Evolutionary conservation across 2,113 vertebrate species (phyloP).

Genomic region (Plecturocebus donacophilus): DNA sequence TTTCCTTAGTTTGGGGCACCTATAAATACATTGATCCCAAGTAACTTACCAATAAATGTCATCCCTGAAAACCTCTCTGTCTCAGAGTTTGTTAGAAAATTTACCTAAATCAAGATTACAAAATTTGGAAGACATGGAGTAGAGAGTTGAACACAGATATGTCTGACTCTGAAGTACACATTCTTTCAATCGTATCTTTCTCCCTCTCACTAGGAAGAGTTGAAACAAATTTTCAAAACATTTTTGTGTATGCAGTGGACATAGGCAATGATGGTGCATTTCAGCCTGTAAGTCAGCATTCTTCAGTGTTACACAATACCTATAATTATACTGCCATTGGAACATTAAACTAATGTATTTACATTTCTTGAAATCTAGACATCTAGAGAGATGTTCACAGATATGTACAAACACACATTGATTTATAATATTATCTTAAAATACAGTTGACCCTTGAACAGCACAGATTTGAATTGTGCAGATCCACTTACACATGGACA

Average conservation of each 20-base stretch:
- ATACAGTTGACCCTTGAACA: not conserved
- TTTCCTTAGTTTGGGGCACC: not conserved
- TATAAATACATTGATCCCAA: not conserved
- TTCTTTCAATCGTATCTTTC: not conserved
- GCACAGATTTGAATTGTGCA: not conserved
- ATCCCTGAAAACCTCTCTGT: not conserved
- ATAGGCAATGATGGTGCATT: not conserved
- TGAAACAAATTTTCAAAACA: slow-evolving; percentile 20
- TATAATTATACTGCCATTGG: not conserved
- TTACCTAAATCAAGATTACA: not conserved
- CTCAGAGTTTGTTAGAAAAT: not conserved
- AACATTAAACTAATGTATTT: not conserved
- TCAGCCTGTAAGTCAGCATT: not conserved
- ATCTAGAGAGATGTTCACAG: not conserved
- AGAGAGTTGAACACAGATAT: not conserved
- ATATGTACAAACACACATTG: not conserved
- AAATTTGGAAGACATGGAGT: not conserved
- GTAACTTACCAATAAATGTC: not conserved
- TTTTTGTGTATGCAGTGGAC: not conserved
- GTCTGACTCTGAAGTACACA: not conserved
- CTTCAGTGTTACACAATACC: not conserved
- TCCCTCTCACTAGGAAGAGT: not conserved
- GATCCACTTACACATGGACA: not conserved
- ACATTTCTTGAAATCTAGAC: not conserved
- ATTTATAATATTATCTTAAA: slow-evolving; percentile 8